phyloP scores from a whole-genome alignment of 2,797 vertebrate genomes.

The Triplophysa bombifrons region DNA sequence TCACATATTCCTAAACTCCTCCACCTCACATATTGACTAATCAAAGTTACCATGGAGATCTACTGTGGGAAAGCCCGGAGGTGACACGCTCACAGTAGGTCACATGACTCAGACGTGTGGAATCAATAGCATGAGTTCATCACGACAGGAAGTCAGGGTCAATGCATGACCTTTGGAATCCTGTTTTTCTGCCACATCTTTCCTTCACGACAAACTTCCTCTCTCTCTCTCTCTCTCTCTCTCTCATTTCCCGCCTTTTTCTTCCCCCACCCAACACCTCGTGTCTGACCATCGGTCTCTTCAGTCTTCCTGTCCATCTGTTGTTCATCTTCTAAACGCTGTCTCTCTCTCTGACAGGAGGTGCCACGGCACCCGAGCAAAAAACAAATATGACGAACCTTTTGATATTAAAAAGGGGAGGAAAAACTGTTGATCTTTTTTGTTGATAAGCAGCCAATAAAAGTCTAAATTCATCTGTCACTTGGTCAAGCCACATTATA shows the following conservation, averaged over 20 bases:
- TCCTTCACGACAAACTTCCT: conserved; percentile 59
- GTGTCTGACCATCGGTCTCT: conserved; percentile 25
- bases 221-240: conserved; percentile 27
- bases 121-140: conserved; percentile 68
- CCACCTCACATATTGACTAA: too few relatives aligned
- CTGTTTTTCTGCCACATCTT: conserved; percentile 75
- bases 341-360: background rate
- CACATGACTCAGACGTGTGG: conserved; percentile 64
- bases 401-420: too few relatives aligned
- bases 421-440: background rate
- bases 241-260: conserved; percentile 39
- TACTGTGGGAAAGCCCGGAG: conserved; percentile 24
- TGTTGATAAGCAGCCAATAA: background rate
- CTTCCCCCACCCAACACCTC: conserved; percentile 38
- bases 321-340: conserved; percentile 24
- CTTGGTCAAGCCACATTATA: background rate
- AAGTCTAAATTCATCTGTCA: background rate
- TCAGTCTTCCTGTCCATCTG: conserved; percentile 49
- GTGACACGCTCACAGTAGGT: conserved; percentile 37
- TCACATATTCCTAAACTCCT: too few relatives aligned
- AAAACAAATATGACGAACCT: too few relatives aligned
- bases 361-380: too few relatives aligned
- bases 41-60: background rate
- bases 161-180: conserved; percentile 71
- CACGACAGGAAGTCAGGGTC: conserved; percentile 79